Evolutionary conservation across 2,888 invertebrate species (phyloP), one percentile per base, ranked within the genome.

Genomic region (Scaptomyza tumidula): DNA sequence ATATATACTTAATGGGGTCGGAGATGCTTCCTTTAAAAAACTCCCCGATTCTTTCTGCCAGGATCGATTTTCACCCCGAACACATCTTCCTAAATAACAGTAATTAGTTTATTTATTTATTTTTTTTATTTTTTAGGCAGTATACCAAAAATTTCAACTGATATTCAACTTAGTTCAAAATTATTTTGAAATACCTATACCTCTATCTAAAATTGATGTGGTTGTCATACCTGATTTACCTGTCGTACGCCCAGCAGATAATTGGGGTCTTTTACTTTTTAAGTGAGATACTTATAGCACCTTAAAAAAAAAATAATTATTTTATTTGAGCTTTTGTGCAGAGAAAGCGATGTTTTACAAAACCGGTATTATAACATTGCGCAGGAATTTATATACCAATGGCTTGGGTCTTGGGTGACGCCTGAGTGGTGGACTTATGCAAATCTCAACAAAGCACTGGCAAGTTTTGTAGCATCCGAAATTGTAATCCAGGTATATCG

Each of bases 361-460:
- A 93, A 93, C 48, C 95, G 95, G 0, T 94, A 94, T 75, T 94
- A 95, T 90, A 95, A 94, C 68, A 91, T 96, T 3, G 94, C 95
- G 0, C 95, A 96, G 79, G 96, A 97, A 89, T 85, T 96, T 41
- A 94, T 95, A 3, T 96, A 96, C 89, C 97, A 97, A 90, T 97
- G 97, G 97, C 91, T 97, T 13, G 96, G 96, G 0, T 94, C 95
- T 4, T 93, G 95, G 71, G 94, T 95, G 0, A 96, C 96, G 0
- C 96, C 97, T 0, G 94, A 94, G 14, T 95, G 95, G 94, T 96
- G 96, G 96, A 94, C 93, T 43, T 96, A 96, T 79, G 95, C 95
- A 0, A 95, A 95, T 75, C 93, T 96, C 11, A 96, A 96, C 81
- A 96, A 96, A 88, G 96, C 96, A 0, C 91, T 97, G 0, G 95